These are phyloP conservation scores for Oxygymnocypris stewartii DNA, from an alignment of 2,113 vertebrate species.

Conservation along the genomic window DNA sequence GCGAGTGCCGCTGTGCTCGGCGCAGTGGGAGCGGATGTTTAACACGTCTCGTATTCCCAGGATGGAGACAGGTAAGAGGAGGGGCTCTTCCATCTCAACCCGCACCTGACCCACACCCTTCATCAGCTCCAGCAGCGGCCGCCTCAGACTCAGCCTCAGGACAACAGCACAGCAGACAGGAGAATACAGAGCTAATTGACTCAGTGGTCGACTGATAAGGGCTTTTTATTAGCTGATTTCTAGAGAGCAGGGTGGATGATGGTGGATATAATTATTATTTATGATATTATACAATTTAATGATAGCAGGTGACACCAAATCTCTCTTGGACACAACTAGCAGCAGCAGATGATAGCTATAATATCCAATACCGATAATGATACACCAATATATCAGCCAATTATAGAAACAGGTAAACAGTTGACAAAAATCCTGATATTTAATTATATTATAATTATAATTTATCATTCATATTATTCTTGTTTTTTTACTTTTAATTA, in stretches of 20 bases:
- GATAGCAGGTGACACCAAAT: background rate
- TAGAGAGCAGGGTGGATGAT: background rate
- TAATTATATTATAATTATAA: background rate
- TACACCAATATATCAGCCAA: background rate
- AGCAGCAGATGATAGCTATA: background rate
- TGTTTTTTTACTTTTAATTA: background rate
- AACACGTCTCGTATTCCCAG: constrained; percentile 90
- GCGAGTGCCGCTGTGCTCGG: constrained; percentile 92
- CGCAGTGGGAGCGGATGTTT: constrained; percentile 97
- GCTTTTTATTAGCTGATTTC: background rate
- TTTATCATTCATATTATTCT: no score
- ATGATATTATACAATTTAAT: background rate
- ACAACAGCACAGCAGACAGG: constrained; percentile 22
- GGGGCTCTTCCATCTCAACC: constrained; percentile 39
- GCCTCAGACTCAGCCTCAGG: constrained; percentile 46
- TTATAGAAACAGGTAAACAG: background rate
- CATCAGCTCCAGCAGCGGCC: constrained; percentile 48
- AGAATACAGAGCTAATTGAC: background rate
- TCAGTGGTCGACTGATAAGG: background rate
- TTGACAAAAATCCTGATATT: background rate
- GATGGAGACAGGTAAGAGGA: constrained; percentile 87
- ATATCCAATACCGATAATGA: background rate
- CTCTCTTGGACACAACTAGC: background rate
- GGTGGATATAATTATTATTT: background rate
- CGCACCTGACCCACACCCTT: constrained; percentile 50